Conservation (phyloP, 2,113 vertebrate species). For the Hemibates koningsi region DNA sequence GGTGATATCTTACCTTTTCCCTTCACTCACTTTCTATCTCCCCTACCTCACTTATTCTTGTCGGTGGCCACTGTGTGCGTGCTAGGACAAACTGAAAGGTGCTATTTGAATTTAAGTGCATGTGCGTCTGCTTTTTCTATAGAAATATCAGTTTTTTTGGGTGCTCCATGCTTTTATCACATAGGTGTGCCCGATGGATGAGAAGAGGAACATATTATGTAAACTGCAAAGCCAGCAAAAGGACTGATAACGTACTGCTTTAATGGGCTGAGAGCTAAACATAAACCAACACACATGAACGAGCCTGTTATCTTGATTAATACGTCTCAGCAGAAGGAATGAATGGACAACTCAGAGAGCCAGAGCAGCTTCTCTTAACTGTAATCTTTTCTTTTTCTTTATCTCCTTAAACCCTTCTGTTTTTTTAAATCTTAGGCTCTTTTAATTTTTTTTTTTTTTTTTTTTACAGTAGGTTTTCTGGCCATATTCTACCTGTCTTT, state of each 20-base stretch:
- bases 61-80: neutral
- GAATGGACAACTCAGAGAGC: neutral
- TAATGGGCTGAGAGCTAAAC: conserved; percentile 4
- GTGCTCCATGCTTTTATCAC: neutral
- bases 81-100: neutral
- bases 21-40: neutral
- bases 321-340: conserved; percentile 1
- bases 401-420: neutral
- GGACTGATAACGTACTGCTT: neutral
- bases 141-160: neutral
- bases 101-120: neutral
- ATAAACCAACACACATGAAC: neutral
- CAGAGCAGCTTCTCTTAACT: neutral
- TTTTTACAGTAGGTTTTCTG: neutral
- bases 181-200: neutral
- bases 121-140: neutral
- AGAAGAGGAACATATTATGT: neutral
- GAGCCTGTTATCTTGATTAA: conserved; percentile 8
- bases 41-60: neutral
- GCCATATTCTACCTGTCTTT: conserved; percentile 11
- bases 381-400: neutral
- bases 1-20: conserved; percentile 22
- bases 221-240: conserved; percentile 22
- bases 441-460: conserved; percentile 12
- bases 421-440: neutral